Percentiles rank a stretch among this genome's conserved stretches.
phyloP scores from a whole-genome alignment of 1,140 invertebrate species.

The Rhopalosiphum maidis region DNA sequence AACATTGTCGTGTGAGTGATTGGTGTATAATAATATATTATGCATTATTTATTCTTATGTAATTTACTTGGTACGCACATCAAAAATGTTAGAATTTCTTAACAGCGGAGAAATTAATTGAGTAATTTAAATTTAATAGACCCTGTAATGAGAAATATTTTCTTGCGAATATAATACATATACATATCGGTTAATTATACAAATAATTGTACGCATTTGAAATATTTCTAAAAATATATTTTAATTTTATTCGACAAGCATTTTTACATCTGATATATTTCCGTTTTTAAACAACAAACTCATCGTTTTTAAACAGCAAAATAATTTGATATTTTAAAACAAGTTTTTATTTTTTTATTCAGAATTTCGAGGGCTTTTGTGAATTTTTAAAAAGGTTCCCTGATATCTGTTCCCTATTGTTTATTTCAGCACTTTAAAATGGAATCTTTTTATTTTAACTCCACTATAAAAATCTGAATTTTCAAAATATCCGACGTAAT shows the following conservation, averaged over 20 bases:
- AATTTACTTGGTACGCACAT: not conserved
- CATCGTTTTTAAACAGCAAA: not conserved
- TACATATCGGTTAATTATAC: not conserved
- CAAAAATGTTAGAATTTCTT: not conserved
- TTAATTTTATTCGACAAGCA: not conserved
- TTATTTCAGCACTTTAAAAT: constrained; percentile 5
- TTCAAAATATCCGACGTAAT: not conserved
- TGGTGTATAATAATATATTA: not conserved
- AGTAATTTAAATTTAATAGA: constrained; percentile 14
- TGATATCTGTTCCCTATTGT: not conserved
- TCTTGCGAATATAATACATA: too few relatives aligned
- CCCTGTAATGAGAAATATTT: constrained; percentile 15
- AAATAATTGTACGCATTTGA: not conserved
- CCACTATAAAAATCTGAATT: not conserved
- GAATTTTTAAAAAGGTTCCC: constrained; percentile 26
- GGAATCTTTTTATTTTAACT: constrained; percentile 26
- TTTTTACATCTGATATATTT: not conserved
- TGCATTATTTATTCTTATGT: not conserved
- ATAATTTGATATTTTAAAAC: constrained; percentile 6
- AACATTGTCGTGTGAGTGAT: not conserved
- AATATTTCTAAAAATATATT: constrained; percentile 21
- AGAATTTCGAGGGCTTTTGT: not conserved
- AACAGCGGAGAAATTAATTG: not conserved
- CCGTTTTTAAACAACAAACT: not conserved
- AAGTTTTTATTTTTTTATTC: not conserved